Evolutionary conservation across 23 tunicate genomes (phyloP).

Genomic region (Corella eumyota): DNA sequence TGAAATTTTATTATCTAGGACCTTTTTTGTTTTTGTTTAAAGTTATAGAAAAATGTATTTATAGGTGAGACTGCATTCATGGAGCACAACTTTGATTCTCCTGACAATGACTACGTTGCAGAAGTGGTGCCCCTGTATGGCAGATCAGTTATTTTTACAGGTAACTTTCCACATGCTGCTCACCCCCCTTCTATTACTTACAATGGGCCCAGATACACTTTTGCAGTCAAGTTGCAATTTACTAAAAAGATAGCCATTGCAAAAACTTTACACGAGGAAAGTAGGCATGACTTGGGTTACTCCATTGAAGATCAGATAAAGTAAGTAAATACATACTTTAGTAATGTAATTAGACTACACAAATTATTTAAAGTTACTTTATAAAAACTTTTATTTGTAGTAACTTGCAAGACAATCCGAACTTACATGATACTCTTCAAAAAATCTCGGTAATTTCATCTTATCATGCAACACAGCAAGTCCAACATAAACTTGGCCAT

Average conservation of each 20-base stretch:
- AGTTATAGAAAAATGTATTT: background rate
- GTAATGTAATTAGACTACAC: background rate
- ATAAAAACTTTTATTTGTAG: background rate
- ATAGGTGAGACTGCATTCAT: constrained; percentile 87
- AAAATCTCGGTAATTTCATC: constrained; percentile 33
- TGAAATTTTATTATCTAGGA: too few relatives aligned
- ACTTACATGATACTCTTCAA: constrained; percentile 6
- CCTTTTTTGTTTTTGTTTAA: too few relatives aligned
- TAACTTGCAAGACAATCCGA: constrained; percentile 27
- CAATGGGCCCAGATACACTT: constrained; percentile 58
- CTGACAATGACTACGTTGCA: constrained; percentile 82
- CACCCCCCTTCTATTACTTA: constrained; percentile 65
- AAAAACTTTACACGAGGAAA: constrained; percentile 55
- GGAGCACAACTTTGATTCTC: constrained; percentile 56
- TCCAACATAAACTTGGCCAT: constrained; percentile 20
- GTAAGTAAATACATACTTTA: constrained; percentile 3
- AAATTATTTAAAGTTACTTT: too few relatives aligned
- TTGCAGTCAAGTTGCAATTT: constrained; percentile 64
- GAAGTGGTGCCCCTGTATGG: constrained; percentile 80
- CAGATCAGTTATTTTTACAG: constrained; percentile 70
- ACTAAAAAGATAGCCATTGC: constrained; percentile 41
- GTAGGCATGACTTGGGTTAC: constrained; percentile 15
- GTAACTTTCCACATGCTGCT: constrained; percentile 85
- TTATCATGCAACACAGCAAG: constrained; percentile 20
- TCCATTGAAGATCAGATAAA: constrained; percentile 3